phyloP scores from a whole-genome alignment of 92 coral and sea anemone genomes.

The Heliopora coerulea region DNA sequence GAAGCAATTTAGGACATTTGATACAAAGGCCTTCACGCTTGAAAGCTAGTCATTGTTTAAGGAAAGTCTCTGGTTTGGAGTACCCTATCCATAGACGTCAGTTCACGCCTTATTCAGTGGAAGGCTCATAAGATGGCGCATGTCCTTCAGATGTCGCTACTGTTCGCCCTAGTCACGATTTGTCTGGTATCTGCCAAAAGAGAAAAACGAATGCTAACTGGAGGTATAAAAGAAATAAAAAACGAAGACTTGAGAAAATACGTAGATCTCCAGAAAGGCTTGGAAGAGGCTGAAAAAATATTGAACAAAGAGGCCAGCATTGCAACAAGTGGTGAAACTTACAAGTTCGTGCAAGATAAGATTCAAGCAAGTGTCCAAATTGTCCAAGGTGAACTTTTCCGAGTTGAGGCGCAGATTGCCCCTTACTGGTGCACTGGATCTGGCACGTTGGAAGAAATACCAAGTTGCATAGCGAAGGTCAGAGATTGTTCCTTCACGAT shows the following conservation, averaged over 20 bases:
- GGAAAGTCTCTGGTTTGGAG: no score
- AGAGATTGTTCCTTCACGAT: neutral
- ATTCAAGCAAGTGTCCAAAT: conserved; percentile 17
- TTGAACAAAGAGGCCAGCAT: neutral
- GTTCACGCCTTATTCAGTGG: no score
- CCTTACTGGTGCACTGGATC: neutral
- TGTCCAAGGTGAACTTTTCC: conserved; percentile 7
- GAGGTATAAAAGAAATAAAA: neutral
- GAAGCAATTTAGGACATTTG: no score
- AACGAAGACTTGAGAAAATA: neutral
- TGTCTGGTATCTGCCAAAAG: no score
- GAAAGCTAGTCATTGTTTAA: no score
- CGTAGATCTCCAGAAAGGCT: neutral
- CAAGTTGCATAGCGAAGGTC: neutral
- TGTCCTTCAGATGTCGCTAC: no score
- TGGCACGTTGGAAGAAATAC: neutral
- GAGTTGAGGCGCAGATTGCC: neutral
- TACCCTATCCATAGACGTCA: no score
- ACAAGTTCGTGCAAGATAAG: neutral
- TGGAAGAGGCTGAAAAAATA: neutral
- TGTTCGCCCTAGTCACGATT: no score
- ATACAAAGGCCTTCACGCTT: no score
- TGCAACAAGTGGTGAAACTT: neutral
- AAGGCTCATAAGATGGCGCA: no score
- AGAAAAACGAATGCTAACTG: no score